Percentiles rank a stretch among this genome's conserved stretches.
These are phyloP conservation scores for Drosophila ezoana DNA, from an alignment of 2,888 invertebrate genomes.

Conservation along the genomic window DNA sequence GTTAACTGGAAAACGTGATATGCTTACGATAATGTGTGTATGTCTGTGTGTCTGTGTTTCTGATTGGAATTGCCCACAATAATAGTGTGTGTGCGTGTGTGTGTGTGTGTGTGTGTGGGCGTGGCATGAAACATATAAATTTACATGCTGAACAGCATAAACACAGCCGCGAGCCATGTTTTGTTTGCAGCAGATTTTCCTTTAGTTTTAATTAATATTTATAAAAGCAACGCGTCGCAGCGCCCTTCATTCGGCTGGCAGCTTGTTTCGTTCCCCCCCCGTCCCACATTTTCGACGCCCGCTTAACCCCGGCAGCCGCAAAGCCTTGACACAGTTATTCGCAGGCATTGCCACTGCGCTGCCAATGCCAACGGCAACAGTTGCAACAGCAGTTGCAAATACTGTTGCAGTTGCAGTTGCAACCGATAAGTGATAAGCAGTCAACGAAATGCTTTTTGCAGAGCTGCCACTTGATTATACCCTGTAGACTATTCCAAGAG, in stretches of 20 bases:
- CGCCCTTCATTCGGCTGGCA: slow-evolving; percentile 5
- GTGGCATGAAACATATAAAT: slow-evolving; percentile 30
- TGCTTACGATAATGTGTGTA: slow-evolving; percentile 53
- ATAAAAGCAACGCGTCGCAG: slow-evolving; percentile 25
- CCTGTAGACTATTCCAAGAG: no score
- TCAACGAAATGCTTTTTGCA: not conserved
- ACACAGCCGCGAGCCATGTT: slow-evolving; percentile 25
- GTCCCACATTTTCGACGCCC: not conserved
- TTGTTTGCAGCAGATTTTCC: slow-evolving; percentile 17
- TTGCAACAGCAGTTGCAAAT: slow-evolving; percentile 15
- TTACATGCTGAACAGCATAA: slow-evolving; percentile 32
- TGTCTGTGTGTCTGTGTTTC: slow-evolving; percentile 12
- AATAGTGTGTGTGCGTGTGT: no score
- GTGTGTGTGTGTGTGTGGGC: slow-evolving; percentile 17
- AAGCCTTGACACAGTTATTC: slow-evolving; percentile 54
- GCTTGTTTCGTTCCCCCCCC: slow-evolving; percentile 9
- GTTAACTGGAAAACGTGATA: slow-evolving; percentile 71
- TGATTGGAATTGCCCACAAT: slow-evolving; percentile 55
- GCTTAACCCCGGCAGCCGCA: not conserved
- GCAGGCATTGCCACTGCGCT: slow-evolving; percentile 42
- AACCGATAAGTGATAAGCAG: slow-evolving; percentile 36
- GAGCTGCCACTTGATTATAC: slow-evolving; percentile 24
- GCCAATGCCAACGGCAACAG: slow-evolving; percentile 48
- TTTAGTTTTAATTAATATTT: slow-evolving; percentile 65
- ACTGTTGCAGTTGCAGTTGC: slow-evolving; percentile 7